Evolutionary conservation across 2,113 vertebrate species (phyloP).

Genomic region (Cebus imitator): DNA sequence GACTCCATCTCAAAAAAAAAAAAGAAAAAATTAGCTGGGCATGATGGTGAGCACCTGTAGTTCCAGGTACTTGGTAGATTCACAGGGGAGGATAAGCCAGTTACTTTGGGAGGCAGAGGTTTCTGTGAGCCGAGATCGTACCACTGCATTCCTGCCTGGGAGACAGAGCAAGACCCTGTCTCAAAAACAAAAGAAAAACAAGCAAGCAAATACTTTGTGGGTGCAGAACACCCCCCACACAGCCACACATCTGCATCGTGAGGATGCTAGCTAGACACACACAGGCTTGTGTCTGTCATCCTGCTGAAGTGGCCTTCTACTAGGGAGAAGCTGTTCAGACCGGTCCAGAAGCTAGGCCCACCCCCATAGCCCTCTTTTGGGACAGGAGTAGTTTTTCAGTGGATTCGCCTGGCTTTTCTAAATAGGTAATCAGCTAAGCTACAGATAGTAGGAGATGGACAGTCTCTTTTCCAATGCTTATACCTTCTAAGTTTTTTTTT

Average conservation of each 20-base stretch:
- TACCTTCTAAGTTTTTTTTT: not conserved
- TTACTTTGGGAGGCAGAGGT: no score
- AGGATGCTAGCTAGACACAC: not conserved
- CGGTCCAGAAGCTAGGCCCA: not conserved
- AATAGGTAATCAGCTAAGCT: not conserved
- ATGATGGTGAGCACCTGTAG: no score
- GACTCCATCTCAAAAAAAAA: no score
- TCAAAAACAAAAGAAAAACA: no score
- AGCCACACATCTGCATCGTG: no score
- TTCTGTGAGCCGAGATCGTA: rapidly evolving
- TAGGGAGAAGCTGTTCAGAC: not conserved
- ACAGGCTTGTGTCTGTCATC: not conserved
- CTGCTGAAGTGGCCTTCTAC: not conserved
- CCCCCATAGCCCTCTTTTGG: not conserved
- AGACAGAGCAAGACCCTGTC: no score
- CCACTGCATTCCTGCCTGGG: no score
- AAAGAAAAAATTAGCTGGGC: no score
- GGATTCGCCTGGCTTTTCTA: not conserved
- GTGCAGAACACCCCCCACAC: not conserved
- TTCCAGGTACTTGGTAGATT: no score
- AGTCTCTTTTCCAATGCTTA: not conserved
- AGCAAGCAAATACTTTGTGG: not conserved
- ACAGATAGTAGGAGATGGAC: not conserved
- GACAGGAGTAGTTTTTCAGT: not conserved
- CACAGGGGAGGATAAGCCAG: no score